These are phyloP conservation scores for Seladonia tumulorum DNA, from an alignment of 2,888 invertebrate genomes.

Conservation along the genomic window DNA sequence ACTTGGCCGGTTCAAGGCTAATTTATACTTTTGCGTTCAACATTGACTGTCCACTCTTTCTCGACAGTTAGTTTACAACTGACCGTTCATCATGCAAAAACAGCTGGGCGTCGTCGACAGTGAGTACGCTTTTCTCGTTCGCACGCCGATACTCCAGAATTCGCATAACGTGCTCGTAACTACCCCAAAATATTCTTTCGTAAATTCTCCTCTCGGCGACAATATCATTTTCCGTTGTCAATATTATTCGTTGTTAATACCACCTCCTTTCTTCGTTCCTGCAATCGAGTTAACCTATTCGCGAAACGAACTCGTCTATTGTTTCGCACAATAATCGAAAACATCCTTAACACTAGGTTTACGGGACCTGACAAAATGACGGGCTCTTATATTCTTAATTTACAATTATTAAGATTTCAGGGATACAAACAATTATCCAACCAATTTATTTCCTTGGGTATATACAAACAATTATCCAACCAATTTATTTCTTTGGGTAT, in stretches of 20 bases:
- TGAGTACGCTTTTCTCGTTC: slow-evolving; percentile 32
- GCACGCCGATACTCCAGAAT: not conserved
- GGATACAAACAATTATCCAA: too few relatives aligned
- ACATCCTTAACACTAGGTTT: not conserved
- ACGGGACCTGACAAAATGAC: too few relatives aligned
- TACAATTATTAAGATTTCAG: too few relatives aligned
- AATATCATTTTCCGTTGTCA: not conserved
- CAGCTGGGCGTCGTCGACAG: slow-evolving; percentile 50
- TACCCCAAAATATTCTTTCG: not conserved
- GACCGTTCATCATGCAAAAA: slow-evolving; percentile 68
- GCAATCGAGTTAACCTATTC: not conserved
- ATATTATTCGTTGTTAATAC: not conserved
- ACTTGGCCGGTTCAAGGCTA: slow-evolving; percentile 54
- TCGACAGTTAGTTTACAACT: slow-evolving; percentile 54
- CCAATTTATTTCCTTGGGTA: too few relatives aligned
- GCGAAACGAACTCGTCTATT: not conserved
- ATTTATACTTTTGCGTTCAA: slow-evolving; percentile 37
- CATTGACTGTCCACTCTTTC: slow-evolving; percentile 44
- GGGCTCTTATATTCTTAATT: too few relatives aligned
- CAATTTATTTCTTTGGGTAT: too few relatives aligned
- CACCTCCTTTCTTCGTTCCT: not conserved
- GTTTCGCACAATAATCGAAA: not conserved
- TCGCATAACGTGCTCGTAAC: not conserved
- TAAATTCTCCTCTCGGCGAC: not conserved
- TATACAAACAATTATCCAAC: too few relatives aligned